Base-by-base conservation (phyloP, 1,140 invertebrate species). In the Orius insidiosus region DNA sequence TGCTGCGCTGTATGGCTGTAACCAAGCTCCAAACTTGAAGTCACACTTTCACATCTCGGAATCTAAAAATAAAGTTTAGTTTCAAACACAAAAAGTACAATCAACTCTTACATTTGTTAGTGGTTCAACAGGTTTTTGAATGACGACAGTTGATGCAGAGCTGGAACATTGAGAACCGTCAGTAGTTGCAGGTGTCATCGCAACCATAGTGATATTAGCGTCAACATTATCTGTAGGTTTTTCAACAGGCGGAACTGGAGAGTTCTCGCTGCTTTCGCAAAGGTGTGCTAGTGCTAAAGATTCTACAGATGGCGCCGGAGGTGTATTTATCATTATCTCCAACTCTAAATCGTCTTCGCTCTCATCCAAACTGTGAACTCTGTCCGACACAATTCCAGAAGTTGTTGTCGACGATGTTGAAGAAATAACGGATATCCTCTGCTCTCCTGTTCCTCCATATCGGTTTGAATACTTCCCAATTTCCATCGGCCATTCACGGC, bases 321-420 rank as follows among this genome's bases (percentile, higher is more conserved):
- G 76, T 35, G 75, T 75, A 48, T 80, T 80, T 34, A 80, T 80
- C 72, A 80, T 79, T 34, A 81, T 84, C 64, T 88, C 85, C 47
- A 85, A 68, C 62, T 67, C 65, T 15, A 66, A 51, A 48, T 67
- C 65, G 57, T 66, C 65, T 62, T 74, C 73, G 59, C 69, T 71
- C 52, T 92, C 87, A 61, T 93, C 87, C 63, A 93, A 80, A 43
- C 86, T 92, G 60, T 90, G 86, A 39, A 93, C 85, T 51, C 85
- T 73, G 62, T 94, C 89, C 59, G 87, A 93, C 7, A 92, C 88
- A 49, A 94, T 93, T 38, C 89, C 89, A 5, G 87, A 92, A 2
- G 89, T 93, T 32, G 88, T 93, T 57, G 92, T 93, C 3, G 88
- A 93, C 49, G 86, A 92, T 31, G 85, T 85, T 58, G 75, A 83